Base-by-base conservation (phyloP, 2,888 invertebrate species). In the Cephus rjabovi region DNA sequence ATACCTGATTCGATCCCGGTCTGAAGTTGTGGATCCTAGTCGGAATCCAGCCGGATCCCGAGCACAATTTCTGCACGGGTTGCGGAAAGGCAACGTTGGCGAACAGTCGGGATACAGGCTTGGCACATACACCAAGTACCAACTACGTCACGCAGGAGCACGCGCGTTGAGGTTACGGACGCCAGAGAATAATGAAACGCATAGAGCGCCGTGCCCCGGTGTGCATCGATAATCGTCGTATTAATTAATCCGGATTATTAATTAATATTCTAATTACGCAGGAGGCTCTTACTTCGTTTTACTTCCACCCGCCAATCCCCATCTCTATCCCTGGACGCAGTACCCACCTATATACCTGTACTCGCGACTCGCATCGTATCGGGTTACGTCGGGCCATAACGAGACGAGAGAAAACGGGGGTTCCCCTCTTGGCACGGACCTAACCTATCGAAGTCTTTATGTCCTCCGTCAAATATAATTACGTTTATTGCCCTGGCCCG, bases 391-490 rank as follows among this genome's bases (percentile, higher is more conserved):
- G 70, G 77, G 78, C 31, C 69, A 35, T 30, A 69, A 68, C 31
- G 70, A 40, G 77, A 30, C 15, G 35, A 40, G 35, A 40, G 15
- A n/a, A 12, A 56, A 34, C 23, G 34, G 71, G 71, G 71, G 71
- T 31, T 34, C 33, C 56, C 56, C 56, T 56, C 56, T 33, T 34
- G 71, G 31, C 31, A 34, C 71, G 71, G 31, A 71, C 81, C 86
- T 85, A 85, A 87, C 87, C 86, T 86, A 84, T 86, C 86, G 80
- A 82, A 80, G 82, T 80, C 84, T 87, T 86, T 86, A 87, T 84
- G 84, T 84, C 81, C 82, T 73, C 86, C 80, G 89, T 89, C 88
- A 86, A 89, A 88, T 86, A 88, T 88, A 89, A 89, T 89, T 88
- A 88, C 87, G 86, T 86, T 89, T 85, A 88, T 87, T 82, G 83